phyloP scores from a whole-genome alignment of 2,888 invertebrate species.

The Sisyra terminalis region DNA sequence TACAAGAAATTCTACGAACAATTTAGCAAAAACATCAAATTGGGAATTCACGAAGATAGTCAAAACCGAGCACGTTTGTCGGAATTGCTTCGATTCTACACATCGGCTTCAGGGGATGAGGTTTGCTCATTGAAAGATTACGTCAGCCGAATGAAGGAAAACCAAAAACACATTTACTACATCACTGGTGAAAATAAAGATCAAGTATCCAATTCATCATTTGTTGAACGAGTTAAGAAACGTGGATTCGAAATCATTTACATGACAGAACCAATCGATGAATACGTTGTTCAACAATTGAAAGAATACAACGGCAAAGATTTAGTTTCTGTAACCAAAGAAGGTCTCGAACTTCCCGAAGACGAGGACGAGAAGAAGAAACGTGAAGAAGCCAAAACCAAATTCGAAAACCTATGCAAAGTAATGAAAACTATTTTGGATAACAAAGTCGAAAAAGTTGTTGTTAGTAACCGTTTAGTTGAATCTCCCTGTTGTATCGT shows the following conservation, averaged over 20 bases:
- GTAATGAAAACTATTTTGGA: constrained; percentile 95
- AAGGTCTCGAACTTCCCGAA: constrained; percentile 92
- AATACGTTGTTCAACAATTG: constrained; percentile 96
- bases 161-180: constrained; percentile 96
- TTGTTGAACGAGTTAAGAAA: constrained; percentile 94
- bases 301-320: constrained; percentile 96
- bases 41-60: constrained; percentile 95
- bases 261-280: constrained; percentile 99
- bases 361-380: constrained; percentile 96
- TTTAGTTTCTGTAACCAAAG: constrained; percentile 93
- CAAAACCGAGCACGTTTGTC: constrained; percentile 84
- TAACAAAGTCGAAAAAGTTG: constrained; percentile 96
- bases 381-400: constrained; percentile 73
- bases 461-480: constrained; percentile 89
- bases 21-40: constrained; percentile 91
- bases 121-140: constrained; percentile 89
- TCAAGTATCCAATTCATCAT: constrained; percentile 89
- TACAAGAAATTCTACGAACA: constrained; percentile 99
- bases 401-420: constrained; percentile 64
- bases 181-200: constrained; percentile 94
- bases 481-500: constrained; percentile 99
- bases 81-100: constrained; percentile 81
- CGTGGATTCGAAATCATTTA: constrained; percentile 96
- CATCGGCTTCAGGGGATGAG: constrained; percentile 91
- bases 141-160: constrained; percentile 94